phyloP scores from a whole-genome alignment of 2,113 vertebrate genomes.

The Vulpes ferrilata region DNA sequence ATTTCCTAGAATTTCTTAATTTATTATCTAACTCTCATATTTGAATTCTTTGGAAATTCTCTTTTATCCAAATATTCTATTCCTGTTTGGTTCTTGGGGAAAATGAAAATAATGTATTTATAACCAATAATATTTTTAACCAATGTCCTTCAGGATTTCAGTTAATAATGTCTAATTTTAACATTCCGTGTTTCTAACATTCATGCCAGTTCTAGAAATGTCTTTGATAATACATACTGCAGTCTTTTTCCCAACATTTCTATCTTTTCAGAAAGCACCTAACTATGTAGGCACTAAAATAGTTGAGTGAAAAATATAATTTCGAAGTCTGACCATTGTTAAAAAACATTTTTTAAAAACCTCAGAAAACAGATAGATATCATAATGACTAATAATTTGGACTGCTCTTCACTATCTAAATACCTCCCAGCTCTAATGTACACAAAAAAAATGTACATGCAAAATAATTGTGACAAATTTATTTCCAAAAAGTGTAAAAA shows the following conservation, averaged over 20 bases:
- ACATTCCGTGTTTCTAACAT: background rate
- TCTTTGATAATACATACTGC: background rate
- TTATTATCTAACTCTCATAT: background rate
- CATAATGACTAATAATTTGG: background rate
- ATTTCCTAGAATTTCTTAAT: background rate
- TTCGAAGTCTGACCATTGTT: background rate
- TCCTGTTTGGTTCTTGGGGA: background rate
- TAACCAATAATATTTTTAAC: background rate
- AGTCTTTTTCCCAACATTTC: background rate
- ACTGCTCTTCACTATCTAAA: background rate
- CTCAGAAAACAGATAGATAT: background rate
- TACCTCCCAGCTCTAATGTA: background rate
- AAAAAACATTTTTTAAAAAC: background rate
- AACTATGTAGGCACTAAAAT: background rate
- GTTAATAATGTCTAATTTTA: background rate
- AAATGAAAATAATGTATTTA: background rate
- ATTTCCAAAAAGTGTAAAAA: constrained; percentile 45
- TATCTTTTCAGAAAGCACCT: background rate
- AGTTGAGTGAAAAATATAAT: background rate
- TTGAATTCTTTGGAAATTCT: background rate
- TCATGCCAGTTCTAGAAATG: background rate
- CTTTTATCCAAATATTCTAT: background rate
- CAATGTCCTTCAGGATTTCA: background rate
- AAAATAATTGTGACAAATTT: background rate
- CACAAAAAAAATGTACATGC: background rate